These are phyloP conservation scores for Gallinago nigripennis DNA, from an alignment of 2,797 vertebrate species.

Conservation along the genomic window DNA sequence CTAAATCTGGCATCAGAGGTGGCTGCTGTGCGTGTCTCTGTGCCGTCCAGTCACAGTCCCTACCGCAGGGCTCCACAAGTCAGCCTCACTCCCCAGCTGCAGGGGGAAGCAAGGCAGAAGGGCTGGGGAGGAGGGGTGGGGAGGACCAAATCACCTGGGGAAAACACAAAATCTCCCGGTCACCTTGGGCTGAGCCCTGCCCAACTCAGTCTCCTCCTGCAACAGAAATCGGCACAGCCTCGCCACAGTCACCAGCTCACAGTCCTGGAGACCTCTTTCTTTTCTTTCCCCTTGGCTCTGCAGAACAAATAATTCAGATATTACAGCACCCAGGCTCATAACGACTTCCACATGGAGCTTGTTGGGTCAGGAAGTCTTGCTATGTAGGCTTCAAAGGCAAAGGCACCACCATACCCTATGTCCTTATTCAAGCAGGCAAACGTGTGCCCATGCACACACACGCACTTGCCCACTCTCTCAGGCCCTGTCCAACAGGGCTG, in stretches of 20 bases:
- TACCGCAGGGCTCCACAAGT: fast-evolving
- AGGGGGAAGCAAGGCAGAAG: background rate
- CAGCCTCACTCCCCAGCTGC: background rate
- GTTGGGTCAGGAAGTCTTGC: background rate
- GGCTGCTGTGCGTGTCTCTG: fast-evolving
- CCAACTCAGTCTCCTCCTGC: background rate
- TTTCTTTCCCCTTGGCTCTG: fast-evolving
- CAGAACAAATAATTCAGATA: background rate
- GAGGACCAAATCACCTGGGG: background rate
- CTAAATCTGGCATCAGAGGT: background rate
- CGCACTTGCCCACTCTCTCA: background rate
- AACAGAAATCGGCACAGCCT: background rate
- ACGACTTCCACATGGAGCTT: background rate
- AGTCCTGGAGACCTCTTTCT: background rate
- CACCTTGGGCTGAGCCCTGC: background rate
- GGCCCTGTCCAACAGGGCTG: fast-evolving
- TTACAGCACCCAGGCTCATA: background rate
- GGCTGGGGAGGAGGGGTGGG: background rate
- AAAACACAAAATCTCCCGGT: fast-evolving
- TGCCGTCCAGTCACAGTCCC: background rate
- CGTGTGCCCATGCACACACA: fast-evolving
- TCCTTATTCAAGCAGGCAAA: background rate
- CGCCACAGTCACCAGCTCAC: fast-evolving
- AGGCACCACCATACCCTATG: background rate
- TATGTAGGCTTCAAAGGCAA: background rate